Percentiles rank a stretch among this genome's conserved stretches.
Conservation (phyloP, 2,888 invertebrate species). For the Loripinus fragilis region DNA sequence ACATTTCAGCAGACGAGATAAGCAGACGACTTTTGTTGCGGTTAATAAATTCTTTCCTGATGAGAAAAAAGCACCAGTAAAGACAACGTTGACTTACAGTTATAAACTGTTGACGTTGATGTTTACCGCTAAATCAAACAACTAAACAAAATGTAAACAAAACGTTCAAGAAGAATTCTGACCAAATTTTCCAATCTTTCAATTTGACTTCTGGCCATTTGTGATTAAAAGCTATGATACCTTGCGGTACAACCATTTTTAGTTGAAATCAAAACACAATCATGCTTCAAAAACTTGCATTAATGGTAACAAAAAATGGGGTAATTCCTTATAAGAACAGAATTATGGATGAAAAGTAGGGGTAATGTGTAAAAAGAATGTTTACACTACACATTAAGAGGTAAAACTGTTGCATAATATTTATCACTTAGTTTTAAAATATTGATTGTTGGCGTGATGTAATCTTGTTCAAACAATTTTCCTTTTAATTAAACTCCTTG, state of each 20-base stretch:
- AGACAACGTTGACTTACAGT: no score
- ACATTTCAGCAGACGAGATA: no score
- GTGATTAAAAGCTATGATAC: not conserved
- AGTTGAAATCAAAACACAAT: conserved; percentile 1
- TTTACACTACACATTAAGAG: conserved; percentile 1
- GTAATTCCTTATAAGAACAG: conserved; percentile 8
- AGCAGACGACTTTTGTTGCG: no score
- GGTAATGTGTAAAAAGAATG: conserved; percentile 1
- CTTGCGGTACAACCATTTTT: not conserved
- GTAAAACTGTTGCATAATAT: not conserved
- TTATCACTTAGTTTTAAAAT: conserved; percentile 13
- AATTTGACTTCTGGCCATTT: no score
- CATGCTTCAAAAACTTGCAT: not conserved
- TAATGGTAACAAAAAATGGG: not conserved
- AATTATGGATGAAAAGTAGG: not conserved
- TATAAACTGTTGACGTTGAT: no score
- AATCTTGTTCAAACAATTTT: conserved; percentile 7
- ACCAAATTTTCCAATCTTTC: no score
- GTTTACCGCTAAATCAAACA: no score
- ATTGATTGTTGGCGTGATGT: not conserved
- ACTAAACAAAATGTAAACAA: no score
- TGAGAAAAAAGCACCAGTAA: no score
- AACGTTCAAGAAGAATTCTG: no score
- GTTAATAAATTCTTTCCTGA: no score
- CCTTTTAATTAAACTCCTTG: conserved; percentile 4